Conservation (phyloP, 2,888 invertebrate genomes). For the Bhutanitis thaidina region DNA sequence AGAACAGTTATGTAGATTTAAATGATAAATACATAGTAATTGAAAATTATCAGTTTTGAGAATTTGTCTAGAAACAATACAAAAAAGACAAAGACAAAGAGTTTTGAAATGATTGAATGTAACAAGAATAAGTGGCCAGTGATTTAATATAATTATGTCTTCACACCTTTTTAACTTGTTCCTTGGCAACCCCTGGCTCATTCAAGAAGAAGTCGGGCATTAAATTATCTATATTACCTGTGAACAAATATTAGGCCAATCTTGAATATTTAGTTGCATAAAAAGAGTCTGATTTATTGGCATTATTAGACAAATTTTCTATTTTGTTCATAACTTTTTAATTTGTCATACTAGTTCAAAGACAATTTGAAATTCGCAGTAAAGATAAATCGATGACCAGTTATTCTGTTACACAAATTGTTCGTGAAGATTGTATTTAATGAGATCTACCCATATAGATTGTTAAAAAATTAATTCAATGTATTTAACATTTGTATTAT, state of each 20-base stretch:
- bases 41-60: no score
- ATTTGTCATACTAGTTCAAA: no score
- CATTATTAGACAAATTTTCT: no score
- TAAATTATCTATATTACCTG: slow-evolving; percentile 82
- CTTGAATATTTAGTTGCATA: slow-evolving; percentile 12
- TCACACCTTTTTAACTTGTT: slow-evolving; percentile 53
- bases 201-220: slow-evolving; percentile 95
- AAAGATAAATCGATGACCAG: slow-evolving; percentile 6
- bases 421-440: background rate
- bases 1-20: no score
- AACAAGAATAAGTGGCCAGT: slow-evolving; percentile 42
- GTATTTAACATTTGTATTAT: no score
- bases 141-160: slow-evolving; percentile 18
- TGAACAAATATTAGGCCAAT: slow-evolving; percentile 50
- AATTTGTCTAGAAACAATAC: no score
- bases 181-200: slow-evolving; percentile 39
- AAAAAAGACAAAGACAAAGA: no score
- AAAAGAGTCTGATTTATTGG: no score
- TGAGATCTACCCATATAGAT: no score
- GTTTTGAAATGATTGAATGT: slow-evolving; percentile 4
- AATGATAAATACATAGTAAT: no score
- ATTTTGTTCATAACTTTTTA: no score
- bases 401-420: background rate
- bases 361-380: background rate
- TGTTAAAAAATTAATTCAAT: no score